A percentile compares a stretch with the other conserved stretches of the same genome.
Conservation (phyloP, 2,113 vertebrate genomes). For the Mustelus asterias region DNA sequence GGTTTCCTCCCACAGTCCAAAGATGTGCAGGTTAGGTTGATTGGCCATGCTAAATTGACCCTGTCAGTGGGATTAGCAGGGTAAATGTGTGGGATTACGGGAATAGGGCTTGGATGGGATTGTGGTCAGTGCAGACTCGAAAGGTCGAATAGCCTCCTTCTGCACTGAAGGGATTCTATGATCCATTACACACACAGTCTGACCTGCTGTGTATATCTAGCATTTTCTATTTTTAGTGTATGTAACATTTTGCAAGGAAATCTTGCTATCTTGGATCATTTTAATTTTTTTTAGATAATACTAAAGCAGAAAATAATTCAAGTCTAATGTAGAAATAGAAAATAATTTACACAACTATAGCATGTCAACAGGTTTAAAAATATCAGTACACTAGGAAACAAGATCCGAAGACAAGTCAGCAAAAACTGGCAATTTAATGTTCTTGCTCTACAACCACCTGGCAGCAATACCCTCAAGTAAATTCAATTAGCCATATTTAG, state of each 20-base stretch:
- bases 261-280: neutral
- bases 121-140: too few species aligned
- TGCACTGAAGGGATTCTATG: too few species aligned
- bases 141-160: too few species aligned
- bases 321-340: neutral
- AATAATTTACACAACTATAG: neutral
- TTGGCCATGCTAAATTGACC: too few species aligned
- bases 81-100: too few species aligned
- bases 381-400: too few species aligned
- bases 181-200: neutral
- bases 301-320: neutral
- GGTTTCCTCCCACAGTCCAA: too few species aligned
- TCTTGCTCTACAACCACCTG: neutral
- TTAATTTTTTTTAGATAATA: neutral
- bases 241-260: neutral
- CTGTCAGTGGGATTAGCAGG: too few species aligned
- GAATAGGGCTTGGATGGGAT: too few species aligned
- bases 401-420: too few species aligned
- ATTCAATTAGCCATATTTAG: neutral
- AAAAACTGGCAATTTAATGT: too few species aligned
- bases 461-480: neutral
- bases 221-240: neutral
- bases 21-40: too few species aligned
- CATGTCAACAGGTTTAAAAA: neutral
- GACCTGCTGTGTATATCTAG: neutral